Percentiles rank a stretch among this genome's conserved stretches.
Conservation (phyloP, 2,113 vertebrate species). For the Aythya baeri region DNA sequence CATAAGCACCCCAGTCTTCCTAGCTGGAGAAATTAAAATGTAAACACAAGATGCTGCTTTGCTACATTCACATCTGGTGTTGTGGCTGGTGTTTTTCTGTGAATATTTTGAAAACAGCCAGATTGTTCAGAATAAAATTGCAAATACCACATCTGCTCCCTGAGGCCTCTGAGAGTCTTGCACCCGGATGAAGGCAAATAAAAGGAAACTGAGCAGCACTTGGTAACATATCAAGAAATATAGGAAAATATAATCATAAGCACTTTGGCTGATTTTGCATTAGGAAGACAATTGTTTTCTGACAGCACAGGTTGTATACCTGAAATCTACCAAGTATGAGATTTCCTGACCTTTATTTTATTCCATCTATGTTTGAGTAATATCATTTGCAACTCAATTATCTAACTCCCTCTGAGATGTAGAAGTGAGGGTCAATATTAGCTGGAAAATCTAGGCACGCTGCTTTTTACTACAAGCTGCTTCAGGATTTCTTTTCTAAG, state of each 20-base stretch:
- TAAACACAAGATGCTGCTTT: constrained; percentile 71
- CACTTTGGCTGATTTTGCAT: not conserved
- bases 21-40: constrained; percentile 66
- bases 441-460: not conserved
- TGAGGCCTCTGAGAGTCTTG: constrained; percentile 21
- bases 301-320: not conserved
- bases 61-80: constrained; percentile 65
- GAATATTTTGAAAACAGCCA: constrained; percentile 66
- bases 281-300: not conserved
- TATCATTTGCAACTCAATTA: not conserved
- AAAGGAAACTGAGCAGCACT: not conserved
- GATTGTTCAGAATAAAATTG: constrained; percentile 55
- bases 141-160: constrained; percentile 50
- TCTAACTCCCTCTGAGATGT: not conserved
- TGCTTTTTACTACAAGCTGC: not conserved
- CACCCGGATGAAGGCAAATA: not conserved
- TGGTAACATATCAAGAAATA: not conserved
- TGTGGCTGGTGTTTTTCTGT: constrained; percentile 53
- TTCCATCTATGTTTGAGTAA: not conserved
- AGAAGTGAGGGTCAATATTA: not conserved
- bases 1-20: constrained; percentile 32
- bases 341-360: not conserved
- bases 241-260: not conserved
- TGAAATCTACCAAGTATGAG: not conserved
- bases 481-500: not conserved